These are phyloP conservation scores for Pseudorhombus dupliciocellatus DNA, from an alignment of 2,113 vertebrate species.

Conservation along the genomic window DNA sequence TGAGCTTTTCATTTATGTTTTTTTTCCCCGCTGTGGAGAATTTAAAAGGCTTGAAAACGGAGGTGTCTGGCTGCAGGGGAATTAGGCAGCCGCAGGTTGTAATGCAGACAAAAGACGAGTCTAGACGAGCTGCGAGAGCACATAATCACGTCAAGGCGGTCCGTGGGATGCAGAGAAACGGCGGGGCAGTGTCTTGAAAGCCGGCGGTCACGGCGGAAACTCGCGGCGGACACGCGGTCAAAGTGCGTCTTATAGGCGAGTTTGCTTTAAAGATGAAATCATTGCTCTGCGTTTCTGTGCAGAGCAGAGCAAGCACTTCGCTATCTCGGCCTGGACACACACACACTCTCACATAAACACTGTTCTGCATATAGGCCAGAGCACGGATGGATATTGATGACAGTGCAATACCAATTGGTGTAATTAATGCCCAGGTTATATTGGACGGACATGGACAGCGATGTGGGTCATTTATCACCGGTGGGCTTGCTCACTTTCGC, in stretches of 20 bases:
- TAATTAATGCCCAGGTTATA: slow-evolving; percentile 82
- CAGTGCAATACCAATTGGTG: slow-evolving; percentile 76
- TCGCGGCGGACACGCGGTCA: neutral
- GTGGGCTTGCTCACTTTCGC: slow-evolving; percentile 65
- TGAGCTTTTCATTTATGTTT: neutral
- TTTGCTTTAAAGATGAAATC: slow-evolving; percentile 50
- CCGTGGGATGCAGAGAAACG: slow-evolving; percentile 21
- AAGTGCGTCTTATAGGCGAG: slow-evolving; percentile 38
- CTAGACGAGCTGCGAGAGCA: slow-evolving; percentile 26
- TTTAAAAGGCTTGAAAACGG: slow-evolving; percentile 6
- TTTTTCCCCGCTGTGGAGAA: neutral
- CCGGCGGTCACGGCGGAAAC: neutral
- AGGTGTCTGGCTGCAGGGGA: slow-evolving; percentile 1
- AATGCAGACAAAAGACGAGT: slow-evolving; percentile 9
- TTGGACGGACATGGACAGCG: slow-evolving; percentile 71
- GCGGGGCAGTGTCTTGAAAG: slow-evolving; percentile 27
- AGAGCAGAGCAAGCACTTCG: slow-evolving; percentile 10
- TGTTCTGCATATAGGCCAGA: slow-evolving; percentile 4
- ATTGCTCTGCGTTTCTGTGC: slow-evolving; percentile 5
- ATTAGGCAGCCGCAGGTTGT: slow-evolving; percentile 15
- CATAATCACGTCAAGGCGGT: slow-evolving; percentile 32
- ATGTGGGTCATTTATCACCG: slow-evolving; percentile 80
- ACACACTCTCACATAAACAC: slow-evolving; percentile 11
- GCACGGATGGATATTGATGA: slow-evolving; percentile 78
- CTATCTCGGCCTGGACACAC: slow-evolving; percentile 27